These are phyloP conservation scores for Stichopus horrens DNA, from an alignment of 53 echinoderm and acorn worm species.

Conservation along the genomic window DNA sequence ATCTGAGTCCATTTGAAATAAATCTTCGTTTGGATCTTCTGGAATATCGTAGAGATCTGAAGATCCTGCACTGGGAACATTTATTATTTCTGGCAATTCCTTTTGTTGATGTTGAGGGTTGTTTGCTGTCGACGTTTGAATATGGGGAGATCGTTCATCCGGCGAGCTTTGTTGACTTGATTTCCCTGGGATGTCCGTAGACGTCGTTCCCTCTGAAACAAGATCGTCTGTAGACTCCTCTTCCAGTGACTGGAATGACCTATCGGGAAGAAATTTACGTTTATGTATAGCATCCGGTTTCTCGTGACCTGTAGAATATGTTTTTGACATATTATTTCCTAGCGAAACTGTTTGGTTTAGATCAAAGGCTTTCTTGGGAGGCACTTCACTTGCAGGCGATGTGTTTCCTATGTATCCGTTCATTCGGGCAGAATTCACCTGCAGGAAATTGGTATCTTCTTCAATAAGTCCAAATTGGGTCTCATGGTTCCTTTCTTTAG, in stretches of 20 bases:
- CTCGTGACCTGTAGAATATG: conserved; percentile 26
- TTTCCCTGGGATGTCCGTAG: background rate
- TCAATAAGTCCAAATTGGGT: background rate
- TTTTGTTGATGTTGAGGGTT: background rate
- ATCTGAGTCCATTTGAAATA: conserved; percentile 42
- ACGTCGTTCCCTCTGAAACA: background rate
- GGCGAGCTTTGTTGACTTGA: background rate
- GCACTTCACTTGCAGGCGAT: background rate
- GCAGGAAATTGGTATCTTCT: conserved; percentile 13
- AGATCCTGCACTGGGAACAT: conserved; percentile 66
- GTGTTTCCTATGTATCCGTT: conserved; percentile 5
- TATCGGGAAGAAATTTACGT: conserved; percentile 1
- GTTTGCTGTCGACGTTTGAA: background rate
- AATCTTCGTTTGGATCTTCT: conserved; percentile 76
- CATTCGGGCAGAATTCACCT: conserved; percentile 12
- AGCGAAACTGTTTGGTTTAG: background rate
- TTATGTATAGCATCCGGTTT: background rate
- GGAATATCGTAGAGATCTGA: conserved; percentile 89
- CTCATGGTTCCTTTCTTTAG: background rate
- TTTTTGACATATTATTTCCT: background rate
- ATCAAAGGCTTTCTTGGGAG: conserved; percentile 4
- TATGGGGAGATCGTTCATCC: background rate
- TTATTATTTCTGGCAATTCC: background rate
- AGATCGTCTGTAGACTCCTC: background rate
- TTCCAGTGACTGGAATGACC: conserved; percentile 18